Percentiles rank a stretch among this genome's conserved stretches.
Evolutionary conservation across 92 coral and sea anemone species (phyloP).

Genomic region (Desmophyllum pertusum): DNA sequence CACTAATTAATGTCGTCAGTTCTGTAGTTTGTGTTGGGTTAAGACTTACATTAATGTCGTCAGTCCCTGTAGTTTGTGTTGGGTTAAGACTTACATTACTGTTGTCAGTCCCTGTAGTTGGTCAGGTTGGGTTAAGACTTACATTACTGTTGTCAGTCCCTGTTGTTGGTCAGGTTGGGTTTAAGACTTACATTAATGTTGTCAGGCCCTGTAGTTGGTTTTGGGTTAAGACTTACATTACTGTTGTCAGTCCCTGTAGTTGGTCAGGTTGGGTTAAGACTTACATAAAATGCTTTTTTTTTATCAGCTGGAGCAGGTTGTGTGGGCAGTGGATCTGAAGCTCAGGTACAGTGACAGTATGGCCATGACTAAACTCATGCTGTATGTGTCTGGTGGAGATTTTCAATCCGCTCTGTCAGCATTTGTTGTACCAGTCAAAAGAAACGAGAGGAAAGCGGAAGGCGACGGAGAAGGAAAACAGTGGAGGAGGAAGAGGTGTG

Average conservation of each 20-base stretch:
- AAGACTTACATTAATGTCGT: no score
- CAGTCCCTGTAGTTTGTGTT: no score
- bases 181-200: no score
- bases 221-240: neutral
- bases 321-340: slow-evolving; percentile 97
- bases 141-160: no score
- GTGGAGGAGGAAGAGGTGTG: slow-evolving; percentile 75
- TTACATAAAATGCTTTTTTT: neutral
- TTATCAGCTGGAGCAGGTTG: slow-evolving; percentile 70
- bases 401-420: slow-evolving; percentile 69
- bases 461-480: slow-evolving; percentile 76
- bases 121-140: neutral
- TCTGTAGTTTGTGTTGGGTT: no score
- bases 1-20: no score
- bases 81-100: neutral
- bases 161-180: no score
- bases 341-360: slow-evolving; percentile 91
- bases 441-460: slow-evolving; percentile 76
- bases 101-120: no score
- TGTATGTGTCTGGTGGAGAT: slow-evolving; percentile 88
- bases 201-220: no score
- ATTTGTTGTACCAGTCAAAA: slow-evolving; percentile 87
- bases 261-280: neutral
- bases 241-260: no score
- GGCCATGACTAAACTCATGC: slow-evolving; percentile 91